A percentile compares a stretch with the other conserved stretches of the same genome.
phyloP scores from a whole-genome alignment of 2,113 vertebrate genomes.

The Pithys albifrons region DNA sequence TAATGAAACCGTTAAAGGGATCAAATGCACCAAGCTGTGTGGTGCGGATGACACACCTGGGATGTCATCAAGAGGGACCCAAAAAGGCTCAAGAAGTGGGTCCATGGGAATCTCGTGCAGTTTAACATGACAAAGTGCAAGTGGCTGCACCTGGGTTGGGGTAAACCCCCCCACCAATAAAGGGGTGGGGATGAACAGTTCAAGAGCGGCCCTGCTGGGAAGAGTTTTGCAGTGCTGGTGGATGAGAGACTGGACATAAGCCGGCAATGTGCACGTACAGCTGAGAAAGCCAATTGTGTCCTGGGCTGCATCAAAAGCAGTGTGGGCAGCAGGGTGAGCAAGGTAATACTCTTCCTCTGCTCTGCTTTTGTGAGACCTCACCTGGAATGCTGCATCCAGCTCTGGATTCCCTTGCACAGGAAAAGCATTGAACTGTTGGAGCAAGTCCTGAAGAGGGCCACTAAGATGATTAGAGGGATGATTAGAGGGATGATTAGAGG shows the following conservation, averaged over 20 bases:
- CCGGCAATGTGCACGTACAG: not conserved
- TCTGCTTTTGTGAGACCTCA: not conserved
- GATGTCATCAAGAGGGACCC: not conserved
- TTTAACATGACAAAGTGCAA: not conserved
- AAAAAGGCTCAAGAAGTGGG: not conserved
- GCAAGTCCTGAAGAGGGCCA: rapidly evolving
- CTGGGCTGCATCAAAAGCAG: not conserved
- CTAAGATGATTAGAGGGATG: not conserved
- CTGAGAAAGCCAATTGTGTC: not conserved
- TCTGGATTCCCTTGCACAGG: not conserved
- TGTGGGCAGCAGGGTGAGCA: rapidly evolving
- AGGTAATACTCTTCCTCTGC: not conserved
- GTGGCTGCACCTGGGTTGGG: not conserved
- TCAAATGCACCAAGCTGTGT: not conserved
- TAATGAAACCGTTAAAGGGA: not conserved
- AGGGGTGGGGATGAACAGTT: no score
- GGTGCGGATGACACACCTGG: not conserved
- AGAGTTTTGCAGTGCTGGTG: not conserved
- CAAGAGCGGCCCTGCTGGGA: not conserved
- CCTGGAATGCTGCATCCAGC: not conserved
- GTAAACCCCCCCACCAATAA: no score
- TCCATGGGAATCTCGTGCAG: not conserved
- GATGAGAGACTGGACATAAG: not conserved
- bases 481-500: not conserved
- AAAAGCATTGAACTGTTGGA: not conserved